Percentiles rank a stretch among this genome's conserved stretches.
Evolutionary conservation across 1,140 invertebrate genomes (phyloP).

Genomic region (Ceratina australensis): DNA sequence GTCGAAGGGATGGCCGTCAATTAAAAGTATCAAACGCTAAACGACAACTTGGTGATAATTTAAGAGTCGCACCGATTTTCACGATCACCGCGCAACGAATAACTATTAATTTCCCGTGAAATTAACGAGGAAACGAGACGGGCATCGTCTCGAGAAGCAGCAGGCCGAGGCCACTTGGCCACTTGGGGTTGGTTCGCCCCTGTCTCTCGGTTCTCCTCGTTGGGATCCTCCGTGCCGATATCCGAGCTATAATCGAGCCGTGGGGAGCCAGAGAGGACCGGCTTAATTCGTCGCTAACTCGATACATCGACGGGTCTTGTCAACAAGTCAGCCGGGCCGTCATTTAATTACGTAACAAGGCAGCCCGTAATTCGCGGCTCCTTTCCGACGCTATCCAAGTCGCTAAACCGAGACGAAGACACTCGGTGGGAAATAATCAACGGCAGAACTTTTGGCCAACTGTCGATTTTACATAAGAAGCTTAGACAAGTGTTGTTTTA

Average conservation of each 20-base stretch:
- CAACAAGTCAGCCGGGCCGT: constrained; percentile 70
- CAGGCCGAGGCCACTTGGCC: neutral
- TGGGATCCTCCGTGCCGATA: constrained; percentile 51
- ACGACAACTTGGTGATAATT: constrained; percentile 49
- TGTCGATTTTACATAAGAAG: no score
- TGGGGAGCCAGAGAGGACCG: constrained; percentile 44
- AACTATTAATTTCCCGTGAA: constrained; percentile 61
- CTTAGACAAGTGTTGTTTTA: no score
- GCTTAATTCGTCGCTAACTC: constrained; percentile 67
- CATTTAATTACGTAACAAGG: constrained; percentile 76
- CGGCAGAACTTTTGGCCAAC: no score
- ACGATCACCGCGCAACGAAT: constrained; percentile 50
- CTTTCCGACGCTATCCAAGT: constrained; percentile 25
- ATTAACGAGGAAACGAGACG: constrained; percentile 22
- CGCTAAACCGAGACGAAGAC: constrained; percentile 19
- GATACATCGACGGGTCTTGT: constrained; percentile 72
- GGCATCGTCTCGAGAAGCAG: neutral
- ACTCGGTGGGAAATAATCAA: neutral
- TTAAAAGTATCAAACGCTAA: constrained; percentile 30
- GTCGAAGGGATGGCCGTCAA: neutral
- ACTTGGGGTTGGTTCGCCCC: neutral
- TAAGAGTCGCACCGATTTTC: constrained; percentile 43
- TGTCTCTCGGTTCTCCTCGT: constrained; percentile 2
- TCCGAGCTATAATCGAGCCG: constrained; percentile 62
- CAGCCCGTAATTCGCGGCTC: constrained; percentile 43